Evolutionary conservation across 2,797 vertebrate genomes (phyloP).

Genomic region (Valencia hispanica): DNA sequence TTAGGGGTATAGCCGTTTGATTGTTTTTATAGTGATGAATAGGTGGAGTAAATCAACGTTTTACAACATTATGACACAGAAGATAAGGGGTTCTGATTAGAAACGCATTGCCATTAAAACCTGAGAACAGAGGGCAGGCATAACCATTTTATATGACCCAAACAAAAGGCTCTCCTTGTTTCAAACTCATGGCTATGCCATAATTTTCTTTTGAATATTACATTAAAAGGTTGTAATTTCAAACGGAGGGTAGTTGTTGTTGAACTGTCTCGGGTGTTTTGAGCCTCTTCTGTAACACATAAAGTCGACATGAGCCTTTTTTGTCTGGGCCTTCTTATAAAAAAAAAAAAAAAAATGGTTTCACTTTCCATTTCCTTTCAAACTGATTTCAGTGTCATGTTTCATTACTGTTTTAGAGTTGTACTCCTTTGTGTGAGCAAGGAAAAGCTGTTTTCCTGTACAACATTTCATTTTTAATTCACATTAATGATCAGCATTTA

Average conservation of each 20-base stretch:
- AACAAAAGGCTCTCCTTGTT: background rate
- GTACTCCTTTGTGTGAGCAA: background rate
- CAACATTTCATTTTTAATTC: too few species aligned
- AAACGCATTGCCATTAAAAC: background rate
- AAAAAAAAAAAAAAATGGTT: constrained; percentile 9
- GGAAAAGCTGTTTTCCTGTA: background rate
- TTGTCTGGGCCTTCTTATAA: background rate
- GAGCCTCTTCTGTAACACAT: background rate
- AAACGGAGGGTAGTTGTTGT: too few species aligned
- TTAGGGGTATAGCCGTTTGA: background rate
- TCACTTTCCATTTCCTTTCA: constrained; percentile 31
- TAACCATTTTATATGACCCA: background rate
- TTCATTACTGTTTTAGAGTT: background rate
- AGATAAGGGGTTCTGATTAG: background rate
- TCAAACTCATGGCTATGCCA: background rate
- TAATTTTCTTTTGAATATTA: background rate
- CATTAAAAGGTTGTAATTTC: background rate
- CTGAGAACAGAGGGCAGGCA: background rate
- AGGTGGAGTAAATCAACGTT: background rate
- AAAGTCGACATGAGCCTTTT: background rate
- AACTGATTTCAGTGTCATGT: background rate
- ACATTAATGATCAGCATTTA: too few species aligned
- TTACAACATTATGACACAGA: background rate
- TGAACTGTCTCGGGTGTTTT: background rate
- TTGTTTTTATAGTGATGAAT: background rate